Conservation (phyloP, 2,888 invertebrate species). For the Heteropelma amictum region DNA sequence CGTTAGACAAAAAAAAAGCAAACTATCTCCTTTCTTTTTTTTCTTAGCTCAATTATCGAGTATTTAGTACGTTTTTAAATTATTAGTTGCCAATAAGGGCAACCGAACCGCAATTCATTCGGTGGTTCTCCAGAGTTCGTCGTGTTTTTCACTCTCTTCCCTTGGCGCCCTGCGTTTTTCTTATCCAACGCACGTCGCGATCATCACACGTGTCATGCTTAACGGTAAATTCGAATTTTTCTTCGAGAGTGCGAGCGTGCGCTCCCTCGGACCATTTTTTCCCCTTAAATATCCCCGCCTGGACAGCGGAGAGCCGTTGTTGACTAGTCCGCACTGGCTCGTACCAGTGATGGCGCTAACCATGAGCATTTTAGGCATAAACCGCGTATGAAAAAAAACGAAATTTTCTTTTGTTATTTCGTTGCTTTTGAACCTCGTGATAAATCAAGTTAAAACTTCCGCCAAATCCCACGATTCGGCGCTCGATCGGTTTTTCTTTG, state of each 20-base stretch:
- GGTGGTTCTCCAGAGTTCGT: conserved; percentile 35
- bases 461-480: too few species aligned
- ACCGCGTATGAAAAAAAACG: conserved; percentile 48
- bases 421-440: too few species aligned
- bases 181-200: conserved; percentile 27
- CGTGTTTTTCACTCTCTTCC: conserved; percentile 12
- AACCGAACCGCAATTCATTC: conserved; percentile 36
- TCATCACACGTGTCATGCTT: conserved; percentile 32
- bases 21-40: conserved; percentile 46
- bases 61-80: conserved; percentile 38
- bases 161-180: conserved; percentile 43
- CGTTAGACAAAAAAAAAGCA: conserved; percentile 20
- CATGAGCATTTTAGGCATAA: conserved; percentile 72
- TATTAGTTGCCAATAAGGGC: conserved; percentile 48
- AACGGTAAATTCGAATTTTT: conserved; percentile 41
- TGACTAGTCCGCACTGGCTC: conserved; percentile 74
- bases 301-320: conserved; percentile 73
- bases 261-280: conserved; percentile 30
- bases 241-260: conserved; percentile 44
- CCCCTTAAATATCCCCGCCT: conserved; percentile 47
- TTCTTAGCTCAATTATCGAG: conserved; percentile 38
- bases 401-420: too few species aligned
- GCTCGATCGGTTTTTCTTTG: background rate
- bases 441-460: too few species aligned
- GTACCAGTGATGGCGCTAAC: conserved; percentile 72